These are phyloP conservation scores for Enteromius thamalakanensis DNA, from an alignment of 2,797 vertebrate species.

Conservation along the genomic window DNA sequence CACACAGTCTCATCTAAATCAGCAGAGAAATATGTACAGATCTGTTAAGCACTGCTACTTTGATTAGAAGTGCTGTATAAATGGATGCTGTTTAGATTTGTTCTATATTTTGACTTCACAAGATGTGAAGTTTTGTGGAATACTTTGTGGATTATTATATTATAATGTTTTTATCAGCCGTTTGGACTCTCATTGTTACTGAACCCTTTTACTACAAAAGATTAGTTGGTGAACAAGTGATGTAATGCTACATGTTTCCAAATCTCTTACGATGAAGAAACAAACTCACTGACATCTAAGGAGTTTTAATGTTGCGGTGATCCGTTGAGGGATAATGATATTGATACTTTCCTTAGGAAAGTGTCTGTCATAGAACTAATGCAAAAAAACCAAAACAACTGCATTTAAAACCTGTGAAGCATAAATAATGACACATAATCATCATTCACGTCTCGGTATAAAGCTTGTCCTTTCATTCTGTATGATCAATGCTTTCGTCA, in stretches of 20 bases:
- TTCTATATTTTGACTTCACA: not conserved
- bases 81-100: not conserved
- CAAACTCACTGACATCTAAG: not conserved
- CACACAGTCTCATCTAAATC: not conserved
- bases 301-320: not conserved
- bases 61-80: not conserved
- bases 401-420: not conserved
- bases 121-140: not conserved
- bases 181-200: not conserved
- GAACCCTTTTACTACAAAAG: not conserved
- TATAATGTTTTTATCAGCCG: not conserved
- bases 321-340: not conserved
- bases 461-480: conserved; percentile 6
- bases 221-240: not conserved
- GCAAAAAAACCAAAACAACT: not conserved
- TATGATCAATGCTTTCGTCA: conserved; percentile 15
- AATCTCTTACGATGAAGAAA: not conserved
- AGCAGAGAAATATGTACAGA: not conserved
- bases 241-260: not conserved
- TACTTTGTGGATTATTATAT: not conserved
- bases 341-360: not conserved
- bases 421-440: conserved; percentile 14
- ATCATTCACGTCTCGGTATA: not conserved
- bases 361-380: not conserved
- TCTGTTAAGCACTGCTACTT: not conserved